Percentiles rank a stretch among this genome's conserved stretches.
These are phyloP conservation scores for Coreius guichenoti DNA, from an alignment of 2,797 vertebrate genomes.

Conservation along the genomic window DNA sequence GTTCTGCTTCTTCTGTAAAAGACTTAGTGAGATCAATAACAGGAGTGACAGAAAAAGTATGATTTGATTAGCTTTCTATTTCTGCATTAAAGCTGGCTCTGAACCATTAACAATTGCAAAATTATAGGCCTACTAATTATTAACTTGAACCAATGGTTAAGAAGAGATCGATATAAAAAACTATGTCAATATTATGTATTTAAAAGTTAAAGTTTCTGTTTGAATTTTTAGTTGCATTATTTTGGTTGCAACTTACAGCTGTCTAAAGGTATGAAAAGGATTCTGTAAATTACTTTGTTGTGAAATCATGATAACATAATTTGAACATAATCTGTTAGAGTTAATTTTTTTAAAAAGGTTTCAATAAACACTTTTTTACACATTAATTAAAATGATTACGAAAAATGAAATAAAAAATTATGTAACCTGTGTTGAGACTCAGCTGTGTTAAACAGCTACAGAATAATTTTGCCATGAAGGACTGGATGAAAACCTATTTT, in stretches of 20 bases:
- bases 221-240: not conserved
- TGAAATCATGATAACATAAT: not conserved
- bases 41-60: not conserved
- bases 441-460: slow-evolving; percentile 15
- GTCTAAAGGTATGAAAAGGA: not conserved
- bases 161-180: not conserved
- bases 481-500: slow-evolving; percentile 1
- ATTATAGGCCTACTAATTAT: not conserved
- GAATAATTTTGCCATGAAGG: not conserved
- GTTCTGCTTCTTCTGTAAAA: not conserved
- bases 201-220: not conserved
- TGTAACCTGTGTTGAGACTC: not conserved
- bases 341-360: not conserved
- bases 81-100: not conserved
- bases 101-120: not conserved
- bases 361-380: not conserved
- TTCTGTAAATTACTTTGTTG: not conserved
- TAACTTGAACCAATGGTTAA: not conserved
- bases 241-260: not conserved
- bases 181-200: not conserved
- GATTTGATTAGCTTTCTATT: not conserved
- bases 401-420: not conserved
- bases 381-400: not conserved
- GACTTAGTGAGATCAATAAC: not conserved
- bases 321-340: not conserved